Conservation (phyloP, 1,140 invertebrate species). For the Matsumurasca onukii region DNA sequence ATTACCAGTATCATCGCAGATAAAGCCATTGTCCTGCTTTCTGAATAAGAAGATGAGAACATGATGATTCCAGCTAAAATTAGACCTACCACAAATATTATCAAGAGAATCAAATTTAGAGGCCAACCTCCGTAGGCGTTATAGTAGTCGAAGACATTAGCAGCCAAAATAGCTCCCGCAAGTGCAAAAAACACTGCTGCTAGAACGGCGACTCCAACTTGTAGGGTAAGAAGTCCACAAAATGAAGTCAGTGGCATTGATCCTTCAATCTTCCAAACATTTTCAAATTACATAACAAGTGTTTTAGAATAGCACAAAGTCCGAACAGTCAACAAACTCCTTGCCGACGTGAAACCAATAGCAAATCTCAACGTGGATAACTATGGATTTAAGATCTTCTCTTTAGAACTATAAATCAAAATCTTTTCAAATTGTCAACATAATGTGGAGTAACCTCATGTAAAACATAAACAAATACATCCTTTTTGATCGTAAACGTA, state of each 20-base stretch:
- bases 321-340: no score
- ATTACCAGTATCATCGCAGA: background rate
- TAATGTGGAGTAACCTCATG: no score
- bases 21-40: background rate
- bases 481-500: no score
- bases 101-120: background rate
- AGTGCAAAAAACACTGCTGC: slow-evolving; percentile 1
- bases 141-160: slow-evolving; percentile 13
- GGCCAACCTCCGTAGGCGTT: background rate
- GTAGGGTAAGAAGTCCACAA: slow-evolving; percentile 10
- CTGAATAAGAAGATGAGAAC: slow-evolving; percentile 4
- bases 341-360: no score
- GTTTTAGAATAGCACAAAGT: no score
- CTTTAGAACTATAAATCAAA: no score
- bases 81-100: background rate
- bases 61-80: background rate
- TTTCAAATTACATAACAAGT: no score
- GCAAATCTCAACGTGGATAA: no score
- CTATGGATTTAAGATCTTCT: no score
- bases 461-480: no score
- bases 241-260: background rate
- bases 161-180: background rate
- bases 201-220: slow-evolving; percentile 1
- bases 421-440: no score
- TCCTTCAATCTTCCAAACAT: no score